A percentile compares a stretch with the other conserved stretches of the same genome.
Evolutionary conservation across 1,140 invertebrate genomes (phyloP).

Genomic region (Drosophila ohnishii): DNA sequence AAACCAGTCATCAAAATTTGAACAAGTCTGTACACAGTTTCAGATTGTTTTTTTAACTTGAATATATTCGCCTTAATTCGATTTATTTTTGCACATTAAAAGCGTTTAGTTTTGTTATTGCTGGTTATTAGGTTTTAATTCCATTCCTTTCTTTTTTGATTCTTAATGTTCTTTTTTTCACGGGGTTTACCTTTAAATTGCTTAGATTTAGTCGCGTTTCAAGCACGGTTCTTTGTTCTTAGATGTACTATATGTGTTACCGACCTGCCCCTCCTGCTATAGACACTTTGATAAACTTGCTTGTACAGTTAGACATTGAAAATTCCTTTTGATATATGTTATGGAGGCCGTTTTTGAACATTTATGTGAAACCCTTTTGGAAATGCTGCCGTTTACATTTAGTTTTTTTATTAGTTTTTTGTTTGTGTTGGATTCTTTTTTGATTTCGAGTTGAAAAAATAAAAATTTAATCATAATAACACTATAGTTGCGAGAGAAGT

Average conservation of each 20-base stretch:
- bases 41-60: not conserved
- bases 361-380: constrained; percentile 71
- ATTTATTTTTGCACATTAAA: constrained; percentile 44
- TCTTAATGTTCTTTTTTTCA: not conserved
- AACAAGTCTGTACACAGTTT: constrained; percentile 5
- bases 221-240: constrained; percentile 13
- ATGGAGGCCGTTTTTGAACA: constrained; percentile 56
- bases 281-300: constrained; percentile 26
- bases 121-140: constrained; percentile 4
- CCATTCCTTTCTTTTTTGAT: not conserved
- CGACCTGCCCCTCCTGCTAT: constrained; percentile 10
- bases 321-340: constrained; percentile 37
- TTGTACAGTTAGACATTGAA: constrained; percentile 48
- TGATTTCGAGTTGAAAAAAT: not conserved
- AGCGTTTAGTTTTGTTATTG: constrained; percentile 29
- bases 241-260: constrained; percentile 16
- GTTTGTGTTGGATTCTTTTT: constrained; percentile 13
- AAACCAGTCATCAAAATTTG: constrained; percentile 10
- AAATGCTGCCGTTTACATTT: constrained; percentile 71
- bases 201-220: constrained; percentile 15
- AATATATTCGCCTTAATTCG: constrained; percentile 4
- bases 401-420: constrained; percentile 16
- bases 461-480: no score
- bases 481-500: no score
- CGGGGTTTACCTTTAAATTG: constrained; percentile 10